A percentile compares a stretch with the other conserved stretches of the same genome.
Evolutionary conservation across 92 coral and sea anemone genomes (phyloP).

Genomic region (Parazoanthus atlanticus): DNA sequence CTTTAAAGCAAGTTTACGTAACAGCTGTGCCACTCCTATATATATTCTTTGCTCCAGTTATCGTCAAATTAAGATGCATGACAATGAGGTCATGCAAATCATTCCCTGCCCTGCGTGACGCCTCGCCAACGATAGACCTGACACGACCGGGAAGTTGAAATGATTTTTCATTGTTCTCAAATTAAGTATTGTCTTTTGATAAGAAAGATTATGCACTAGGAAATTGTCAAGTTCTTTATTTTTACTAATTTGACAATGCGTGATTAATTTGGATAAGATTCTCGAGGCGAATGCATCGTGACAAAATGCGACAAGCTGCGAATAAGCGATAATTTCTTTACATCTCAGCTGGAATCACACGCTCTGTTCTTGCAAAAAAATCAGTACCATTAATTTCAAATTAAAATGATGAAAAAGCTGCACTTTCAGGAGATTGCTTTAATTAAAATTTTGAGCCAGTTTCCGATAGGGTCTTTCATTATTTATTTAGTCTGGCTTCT

Average conservation of each 20-base stretch:
- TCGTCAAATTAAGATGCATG: no score
- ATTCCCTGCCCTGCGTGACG: background rate
- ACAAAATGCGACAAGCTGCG: background rate
- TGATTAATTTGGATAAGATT: background rate
- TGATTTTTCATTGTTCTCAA: no score
- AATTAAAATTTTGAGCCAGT: background rate
- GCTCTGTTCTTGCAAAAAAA: background rate
- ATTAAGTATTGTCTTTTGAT: background rate
- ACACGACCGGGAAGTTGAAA: no score
- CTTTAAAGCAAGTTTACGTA: no score
- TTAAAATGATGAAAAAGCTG: background rate
- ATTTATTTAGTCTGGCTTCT: slow-evolving; percentile 9
- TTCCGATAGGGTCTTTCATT: background rate
- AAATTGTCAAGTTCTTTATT: background rate
- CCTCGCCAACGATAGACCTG: no score
- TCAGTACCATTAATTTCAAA: background rate
- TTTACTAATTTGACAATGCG: no score
- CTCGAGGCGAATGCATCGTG: background rate
- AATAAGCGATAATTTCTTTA: background rate
- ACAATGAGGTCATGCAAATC: no score
- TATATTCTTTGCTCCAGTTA: no score
- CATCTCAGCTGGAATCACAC: background rate
- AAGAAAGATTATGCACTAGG: background rate
- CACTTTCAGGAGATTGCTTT: background rate
- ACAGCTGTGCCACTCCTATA: no score